Conservation (phyloP, 2,888 invertebrate species). For the Drosophila mimetica region DNA sequence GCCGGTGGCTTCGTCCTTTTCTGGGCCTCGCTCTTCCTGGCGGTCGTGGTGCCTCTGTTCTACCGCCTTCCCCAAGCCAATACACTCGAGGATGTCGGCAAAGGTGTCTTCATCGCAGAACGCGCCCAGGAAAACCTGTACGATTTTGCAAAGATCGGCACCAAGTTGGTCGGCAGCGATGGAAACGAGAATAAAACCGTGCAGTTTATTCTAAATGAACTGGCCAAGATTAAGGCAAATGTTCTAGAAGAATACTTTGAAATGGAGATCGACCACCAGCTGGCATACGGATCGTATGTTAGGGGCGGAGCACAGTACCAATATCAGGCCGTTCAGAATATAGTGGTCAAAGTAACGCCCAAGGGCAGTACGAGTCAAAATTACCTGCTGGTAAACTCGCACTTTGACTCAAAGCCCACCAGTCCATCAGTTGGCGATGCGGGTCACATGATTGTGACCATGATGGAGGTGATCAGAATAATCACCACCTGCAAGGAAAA, state of each 20-base stretch:
- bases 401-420: conserved; percentile 95
- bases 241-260: conserved; percentile 68
- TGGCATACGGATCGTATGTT: conserved; percentile 67
- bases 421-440: conserved; percentile 87
- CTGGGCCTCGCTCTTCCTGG: conserved; percentile 65
- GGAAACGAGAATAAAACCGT: conserved; percentile 88
- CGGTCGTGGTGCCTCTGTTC: conserved; percentile 55
- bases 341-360: conserved; percentile 76
- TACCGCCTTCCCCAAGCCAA: conserved; percentile 56
- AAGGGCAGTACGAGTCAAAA: conserved; percentile 56
- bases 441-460: conserved; percentile 86
- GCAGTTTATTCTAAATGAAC: conserved; percentile 82
- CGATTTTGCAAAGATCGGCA: conserved; percentile 42
- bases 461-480: conserved; percentile 86
- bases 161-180: conserved; percentile 86
- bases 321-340: conserved; percentile 81
- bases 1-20: conserved; percentile 60
- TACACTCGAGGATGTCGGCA: conserved; percentile 54
- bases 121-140: conserved; percentile 84
- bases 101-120: conserved; percentile 87
- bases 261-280: conserved; percentile 77
- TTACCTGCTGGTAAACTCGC: conserved; percentile 89
- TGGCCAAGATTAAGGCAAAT: conserved; percentile 58
- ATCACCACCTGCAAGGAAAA: conserved; percentile 81
- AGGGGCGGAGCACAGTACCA: conserved; percentile 54